Base-by-base conservation (phyloP, 1,140 invertebrate genomes). In the Sitophilus oryzae region DNA sequence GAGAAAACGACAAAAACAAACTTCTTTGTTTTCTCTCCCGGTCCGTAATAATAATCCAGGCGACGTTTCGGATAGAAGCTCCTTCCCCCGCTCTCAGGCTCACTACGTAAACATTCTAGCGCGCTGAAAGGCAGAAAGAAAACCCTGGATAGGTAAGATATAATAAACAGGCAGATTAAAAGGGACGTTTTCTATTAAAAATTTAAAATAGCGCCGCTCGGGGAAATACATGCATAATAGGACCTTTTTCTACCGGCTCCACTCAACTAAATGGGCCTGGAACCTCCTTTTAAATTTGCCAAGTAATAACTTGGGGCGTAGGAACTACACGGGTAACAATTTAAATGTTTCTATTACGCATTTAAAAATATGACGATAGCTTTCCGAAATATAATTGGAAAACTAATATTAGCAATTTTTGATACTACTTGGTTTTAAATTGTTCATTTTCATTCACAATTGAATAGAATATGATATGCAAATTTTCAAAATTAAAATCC, bases 201-300 rank as follows among this genome's bases (percentile, higher is more conserved):
- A 52, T 44, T 41, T 52, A 52, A 52, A 52, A 52, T 44, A 52
- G 36, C 37, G 51, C 34, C 51, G 51, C 30, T 25, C 42, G 14
- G 51, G 51, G 51, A 52, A 52, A 52, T 52, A 52, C 51, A 52
- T 52, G 42, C 42, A 52, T 52, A 52, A 52, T 52, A 50, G 41
- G 25, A 44, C 34, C 51, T 52, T 44, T 52, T 52, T 52, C 22
- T 52, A 38, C 20, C 21, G 16, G 38, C 51, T 52, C 42, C 25
- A 41, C 10, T 51, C 18, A 36, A 35, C 16, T 45, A 45, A 52
- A 52, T 44, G 34, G 30, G n/a, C n/a, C n/a, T n/a, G 51, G 22
- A 52, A 20, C 18, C 42, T 52, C 38, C 38, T 41, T 42, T 44
- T 52, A 44, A 52, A 23, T 25, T 52, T 52, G 36, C 20, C 15